These are phyloP conservation scores for Bradypodion ventrale DNA, from an alignment of 2,797 vertebrate genomes.

Conservation along the genomic window DNA sequence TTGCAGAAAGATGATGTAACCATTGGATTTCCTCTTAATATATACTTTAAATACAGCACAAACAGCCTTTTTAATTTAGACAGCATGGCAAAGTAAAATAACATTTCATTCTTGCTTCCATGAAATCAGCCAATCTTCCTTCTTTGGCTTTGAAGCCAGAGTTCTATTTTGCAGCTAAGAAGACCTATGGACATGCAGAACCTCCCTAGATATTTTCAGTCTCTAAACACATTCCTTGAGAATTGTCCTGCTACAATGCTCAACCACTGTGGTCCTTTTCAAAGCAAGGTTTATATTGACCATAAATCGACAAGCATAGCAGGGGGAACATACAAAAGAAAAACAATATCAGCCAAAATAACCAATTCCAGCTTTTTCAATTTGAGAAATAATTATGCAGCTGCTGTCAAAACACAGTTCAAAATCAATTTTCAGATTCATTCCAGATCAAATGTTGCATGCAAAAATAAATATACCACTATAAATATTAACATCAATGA, in stretches of 20 bases:
- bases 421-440: conserved; percentile 42
- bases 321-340: neutral
- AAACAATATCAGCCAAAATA: conserved; percentile 23
- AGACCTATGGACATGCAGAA: conserved; percentile 28
- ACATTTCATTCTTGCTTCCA: conserved; percentile 48
- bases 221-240: conserved; percentile 40
- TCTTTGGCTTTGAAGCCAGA: neutral
- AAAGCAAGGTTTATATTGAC: neutral
- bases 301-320: neutral
- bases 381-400: conserved; percentile 28
- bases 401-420: conserved; percentile 13
- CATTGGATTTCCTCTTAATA: conserved; percentile 29
- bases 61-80: conserved; percentile 40
- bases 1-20: conserved; percentile 49
- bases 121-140: conserved; percentile 35
- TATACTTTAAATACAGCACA: conserved; percentile 23
- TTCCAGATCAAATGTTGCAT: conserved; percentile 23
- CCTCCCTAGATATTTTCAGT: neutral
- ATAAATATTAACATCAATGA: conserved; percentile 12
- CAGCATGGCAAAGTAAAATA: conserved; percentile 33
- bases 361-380: conserved; percentile 23
- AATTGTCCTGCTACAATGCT: conserved; percentile 13
- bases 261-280: conserved; percentile 23
- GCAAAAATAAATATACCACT: conserved; percentile 43
- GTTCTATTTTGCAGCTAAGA: conserved; percentile 29